Evolutionary conservation across 2,888 invertebrate species (phyloP).

Genomic region (Pachymerium ferrugineum): DNA sequence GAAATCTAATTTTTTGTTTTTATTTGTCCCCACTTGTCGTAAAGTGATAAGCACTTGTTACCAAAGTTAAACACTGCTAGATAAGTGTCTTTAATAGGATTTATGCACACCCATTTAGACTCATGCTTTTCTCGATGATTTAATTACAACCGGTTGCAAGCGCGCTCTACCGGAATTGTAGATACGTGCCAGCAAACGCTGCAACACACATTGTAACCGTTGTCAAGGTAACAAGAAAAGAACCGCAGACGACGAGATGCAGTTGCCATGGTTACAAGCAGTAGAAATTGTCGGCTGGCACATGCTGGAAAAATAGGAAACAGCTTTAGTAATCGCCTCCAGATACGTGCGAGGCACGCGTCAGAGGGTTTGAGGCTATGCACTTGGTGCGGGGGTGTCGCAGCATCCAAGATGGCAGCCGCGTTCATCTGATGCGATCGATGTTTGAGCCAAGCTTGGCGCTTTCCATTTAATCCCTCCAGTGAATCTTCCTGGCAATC

Average conservation of each 20-base stretch:
- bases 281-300: conserved; percentile 4
- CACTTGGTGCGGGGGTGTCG: background rate
- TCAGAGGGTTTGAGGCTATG: conserved; percentile 3
- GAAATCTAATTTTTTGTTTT: too few species aligned
- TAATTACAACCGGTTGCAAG: conserved; percentile 9
- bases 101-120: conserved; percentile 16
- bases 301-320: conserved; percentile 16
- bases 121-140: background rate
- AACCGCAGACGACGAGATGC: background rate
- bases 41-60: conserved; percentile 21
- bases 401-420: conserved; percentile 20
- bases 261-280: background rate
- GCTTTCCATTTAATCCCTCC: background rate
- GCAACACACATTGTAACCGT: too few species aligned
- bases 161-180: conserved; percentile 25
- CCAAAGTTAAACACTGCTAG: background rate
- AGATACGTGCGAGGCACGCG: background rate
- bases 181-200: too few species aligned
- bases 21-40: too few species aligned
- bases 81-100: conserved; percentile 24
- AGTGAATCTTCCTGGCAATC: too few species aligned
- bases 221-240: background rate
- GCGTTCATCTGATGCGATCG: background rate
- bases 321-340: conserved; percentile 24
- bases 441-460: background rate